Percentiles rank a stretch among this genome's conserved stretches.
Evolutionary conservation across 2,888 invertebrate genomes (phyloP).

Genomic region (Hermaeophaga mercurialis): DNA sequence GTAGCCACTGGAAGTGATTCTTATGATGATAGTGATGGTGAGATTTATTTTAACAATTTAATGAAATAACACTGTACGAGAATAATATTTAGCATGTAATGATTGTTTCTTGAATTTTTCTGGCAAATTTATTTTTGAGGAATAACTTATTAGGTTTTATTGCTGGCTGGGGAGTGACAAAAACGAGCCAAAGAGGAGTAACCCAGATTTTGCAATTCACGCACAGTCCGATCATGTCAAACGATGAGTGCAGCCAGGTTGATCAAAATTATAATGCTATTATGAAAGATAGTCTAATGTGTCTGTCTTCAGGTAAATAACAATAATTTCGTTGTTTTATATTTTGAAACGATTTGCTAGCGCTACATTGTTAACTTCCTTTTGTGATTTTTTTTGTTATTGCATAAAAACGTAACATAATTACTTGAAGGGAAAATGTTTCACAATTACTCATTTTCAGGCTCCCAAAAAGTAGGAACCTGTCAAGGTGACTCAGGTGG

Average conservation of each 20-base stretch:
- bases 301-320: conserved; percentile 27
- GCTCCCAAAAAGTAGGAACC: conserved; percentile 28
- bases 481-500: conserved; percentile 42
- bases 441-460: too few species aligned
- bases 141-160: conserved; percentile 29
- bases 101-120: too few species aligned
- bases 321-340: background rate
- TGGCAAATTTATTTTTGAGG: too few species aligned
- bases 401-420: background rate
- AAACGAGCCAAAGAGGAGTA: conserved; percentile 19
- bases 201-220: conserved; percentile 29
- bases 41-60: background rate
- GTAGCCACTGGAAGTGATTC: conserved; percentile 29
- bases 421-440: too few species aligned
- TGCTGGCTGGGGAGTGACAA: conserved; percentile 25
- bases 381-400: background rate
- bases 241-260: conserved; percentile 30
- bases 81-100: too few species aligned
- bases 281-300: conserved; percentile 31
- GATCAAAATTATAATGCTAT: conserved; percentile 17
- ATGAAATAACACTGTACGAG: too few species aligned
- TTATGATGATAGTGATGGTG: conserved; percentile 29
- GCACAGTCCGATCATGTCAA: conserved; percentile 27
- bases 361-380: background rate
- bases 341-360: background rate